Evolutionary conservation across 2,888 invertebrate species (phyloP), one percentile per base, ranked within the genome.

Genomic region (Cremastinae sp.): DNA sequence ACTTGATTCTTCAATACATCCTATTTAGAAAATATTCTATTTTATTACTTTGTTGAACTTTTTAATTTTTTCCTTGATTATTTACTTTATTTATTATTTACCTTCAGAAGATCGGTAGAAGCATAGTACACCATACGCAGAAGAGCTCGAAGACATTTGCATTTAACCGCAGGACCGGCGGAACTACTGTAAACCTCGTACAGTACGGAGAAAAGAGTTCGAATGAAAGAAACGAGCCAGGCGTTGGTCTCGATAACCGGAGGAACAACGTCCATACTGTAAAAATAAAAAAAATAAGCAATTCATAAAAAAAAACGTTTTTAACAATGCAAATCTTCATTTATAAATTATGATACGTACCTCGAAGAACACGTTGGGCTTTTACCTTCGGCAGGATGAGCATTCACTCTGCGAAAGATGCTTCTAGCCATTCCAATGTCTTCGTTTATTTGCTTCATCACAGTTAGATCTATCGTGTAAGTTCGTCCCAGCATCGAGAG

Each of bases 181-280:
- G 98, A 98, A 83, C 97, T 97, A 90, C 97, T 98, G 91, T 99
- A 99, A 68, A 99, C 98, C 91, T 99, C 98, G 90, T 98, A 98
- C 53, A 99, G 92, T 22, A 99, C 97, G 49, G 96, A 96, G 90
- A 99, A 97, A 76, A 99, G 91, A 47, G 97, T 96, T 83, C 95
- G 93, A 79, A 92, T 92, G 88, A 92, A 94, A 71, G 87, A 88
- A 41, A 89, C 89, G 72, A 90, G 83, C 89, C 89, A 90, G 75
- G 89, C 89, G 68, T 90, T 90, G 61, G 89, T 87, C 80, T 90
- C 89, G 59, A 89, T 89, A 65, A 89, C 87, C 58, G 88, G 87
- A 73, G 89, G 89, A 66, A 89, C 88, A 69, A 90, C 87, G 76
- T 89, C 89, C 86, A 89, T 87, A 74, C 88, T 89, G 74, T 2